phyloP scores from a whole-genome alignment of 92 coral and sea anemone species.

The Porites evermanni region DNA sequence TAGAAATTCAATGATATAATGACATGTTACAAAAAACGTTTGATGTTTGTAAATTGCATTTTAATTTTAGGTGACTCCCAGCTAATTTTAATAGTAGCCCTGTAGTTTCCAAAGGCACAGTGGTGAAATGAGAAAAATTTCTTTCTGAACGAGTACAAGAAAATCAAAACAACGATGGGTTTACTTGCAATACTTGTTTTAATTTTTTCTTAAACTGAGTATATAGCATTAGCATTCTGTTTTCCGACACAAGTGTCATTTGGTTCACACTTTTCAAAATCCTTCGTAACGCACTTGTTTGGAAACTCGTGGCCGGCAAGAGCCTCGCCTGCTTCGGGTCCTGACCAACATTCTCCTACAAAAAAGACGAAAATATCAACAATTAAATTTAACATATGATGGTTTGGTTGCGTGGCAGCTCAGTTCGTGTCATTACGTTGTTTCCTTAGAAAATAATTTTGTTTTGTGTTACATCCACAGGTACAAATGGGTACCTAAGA shows the following conservation, averaged over 20 bases:
- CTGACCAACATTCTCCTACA: slow-evolving; percentile 68
- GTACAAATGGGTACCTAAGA: too few relatives aligned
- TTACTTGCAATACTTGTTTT: too few relatives aligned
- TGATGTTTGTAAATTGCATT: background rate
- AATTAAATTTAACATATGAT: too few relatives aligned
- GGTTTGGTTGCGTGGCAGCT: too few relatives aligned
- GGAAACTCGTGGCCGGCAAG: slow-evolving; percentile 34
- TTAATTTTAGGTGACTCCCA: background rate
- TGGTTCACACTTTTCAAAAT: slow-evolving; percentile 21
- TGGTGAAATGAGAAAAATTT: too few relatives aligned
- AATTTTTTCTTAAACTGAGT: slow-evolving; percentile 6
- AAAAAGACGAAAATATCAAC: background rate
- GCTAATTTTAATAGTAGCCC: background rate
- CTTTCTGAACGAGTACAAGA: too few relatives aligned
- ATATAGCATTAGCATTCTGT: slow-evolving; percentile 27
- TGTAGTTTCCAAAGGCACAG: too few relatives aligned
- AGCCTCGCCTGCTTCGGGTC: slow-evolving; percentile 38
- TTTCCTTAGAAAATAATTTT: too few relatives aligned
- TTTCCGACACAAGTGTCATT: slow-evolving; percentile 45
- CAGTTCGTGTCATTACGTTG: too few relatives aligned
- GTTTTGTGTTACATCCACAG: too few relatives aligned
- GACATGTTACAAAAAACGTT: background rate
- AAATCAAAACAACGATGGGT: too few relatives aligned
- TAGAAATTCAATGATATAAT: too few relatives aligned
- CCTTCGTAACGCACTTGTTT: slow-evolving; percentile 12